Evolutionary conservation across 1,140 invertebrate genomes (phyloP), one percentile per base, ranked within the genome.

Genomic region (Argopecten irradians): DNA sequence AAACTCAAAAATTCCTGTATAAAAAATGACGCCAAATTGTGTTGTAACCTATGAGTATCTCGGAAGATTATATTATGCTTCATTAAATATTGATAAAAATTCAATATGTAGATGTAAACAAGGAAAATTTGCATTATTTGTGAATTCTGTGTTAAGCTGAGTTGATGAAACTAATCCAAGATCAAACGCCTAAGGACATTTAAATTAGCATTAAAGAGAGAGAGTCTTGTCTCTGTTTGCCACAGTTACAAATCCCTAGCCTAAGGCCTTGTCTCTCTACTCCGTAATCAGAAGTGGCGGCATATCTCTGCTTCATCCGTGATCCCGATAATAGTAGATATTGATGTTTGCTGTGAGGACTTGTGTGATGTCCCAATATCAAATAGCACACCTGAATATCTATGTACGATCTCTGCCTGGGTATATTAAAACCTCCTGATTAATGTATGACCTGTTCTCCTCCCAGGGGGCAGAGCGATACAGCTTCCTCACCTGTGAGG

Each of bases 301-400:
- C 13, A 1, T 71, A 16, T 71, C n/a, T n/a, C n/a, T n/a, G n/a
- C n/a, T n/a, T n/a, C n/a, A n/a, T n/a, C n/a, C n/a, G n/a, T n/a
- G n/a, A n/a, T n/a, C 55, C 55, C 28, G 55, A 71, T 71, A 71
- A 71, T 71, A n/a, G 55, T 28, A 3, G 55, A 71, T 71, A 71
- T 71, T 71, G 55, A 71, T 71, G n/a, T 71, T 71, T 71, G 55
- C 55, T 16, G 28, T 22, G 55, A 71, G 22, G n/a, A 71, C 55
- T n/a, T 71, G 55, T 71, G 55, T 71, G 55, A 71, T 71, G 55
- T 71, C 55, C 55, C 55, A 71, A 71, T 71, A 71, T 71, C 55
- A 71, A 71, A 71, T 71, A 71, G 55, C 55, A 71, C 55, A 71
- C 55, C 55, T 71, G 55, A n/a, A 71, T 71, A 71, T 71, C 55